phyloP scores from a whole-genome alignment of 1,140 invertebrate genomes.

The Temnothorax longispinosus region DNA sequence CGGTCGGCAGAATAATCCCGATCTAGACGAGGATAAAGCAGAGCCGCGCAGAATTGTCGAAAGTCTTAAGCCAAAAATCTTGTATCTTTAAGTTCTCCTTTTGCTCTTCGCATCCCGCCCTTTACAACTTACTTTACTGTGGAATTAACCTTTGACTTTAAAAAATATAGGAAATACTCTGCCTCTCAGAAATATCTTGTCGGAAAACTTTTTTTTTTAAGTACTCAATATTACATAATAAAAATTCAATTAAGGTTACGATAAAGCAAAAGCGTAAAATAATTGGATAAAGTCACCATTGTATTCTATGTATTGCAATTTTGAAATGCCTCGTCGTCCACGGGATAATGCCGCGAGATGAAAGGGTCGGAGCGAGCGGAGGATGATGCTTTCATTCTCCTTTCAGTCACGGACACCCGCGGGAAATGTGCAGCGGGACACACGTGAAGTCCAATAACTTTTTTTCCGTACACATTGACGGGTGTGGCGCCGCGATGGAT shows the following conservation, averaged over 20 bases:
- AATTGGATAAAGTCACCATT: neutral
- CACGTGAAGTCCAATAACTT: conserved; percentile 39
- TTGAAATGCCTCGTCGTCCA: neutral
- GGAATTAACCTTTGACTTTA: conserved; percentile 16
- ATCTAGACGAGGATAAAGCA: conserved; percentile 58
- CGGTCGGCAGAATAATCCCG: conserved; percentile 63
- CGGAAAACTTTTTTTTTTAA: neutral
- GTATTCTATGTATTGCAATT: conserved; percentile 4
- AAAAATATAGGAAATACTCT: neutral
- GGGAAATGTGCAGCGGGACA: neutral
- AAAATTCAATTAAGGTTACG: neutral
- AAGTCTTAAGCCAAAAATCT: conserved; percentile 72
- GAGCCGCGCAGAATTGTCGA: conserved; percentile 62
- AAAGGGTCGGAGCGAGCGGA: neutral
- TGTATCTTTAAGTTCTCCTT: conserved; percentile 42
- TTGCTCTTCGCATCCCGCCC: neutral
- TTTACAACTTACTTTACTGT: neutral
- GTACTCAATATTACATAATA: neutral
- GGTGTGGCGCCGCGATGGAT: conserved; percentile 14
- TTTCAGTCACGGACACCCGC: conserved; percentile 25
- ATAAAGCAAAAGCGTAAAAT: neutral
- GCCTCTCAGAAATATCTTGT: neutral
- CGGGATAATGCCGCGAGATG: neutral
- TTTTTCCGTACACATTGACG: conserved; percentile 12
- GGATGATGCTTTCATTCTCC: conserved; percentile 15